These are phyloP conservation scores for Lophotis ruficrista DNA, from an alignment of 2,113 vertebrate species.

Conservation along the genomic window DNA sequence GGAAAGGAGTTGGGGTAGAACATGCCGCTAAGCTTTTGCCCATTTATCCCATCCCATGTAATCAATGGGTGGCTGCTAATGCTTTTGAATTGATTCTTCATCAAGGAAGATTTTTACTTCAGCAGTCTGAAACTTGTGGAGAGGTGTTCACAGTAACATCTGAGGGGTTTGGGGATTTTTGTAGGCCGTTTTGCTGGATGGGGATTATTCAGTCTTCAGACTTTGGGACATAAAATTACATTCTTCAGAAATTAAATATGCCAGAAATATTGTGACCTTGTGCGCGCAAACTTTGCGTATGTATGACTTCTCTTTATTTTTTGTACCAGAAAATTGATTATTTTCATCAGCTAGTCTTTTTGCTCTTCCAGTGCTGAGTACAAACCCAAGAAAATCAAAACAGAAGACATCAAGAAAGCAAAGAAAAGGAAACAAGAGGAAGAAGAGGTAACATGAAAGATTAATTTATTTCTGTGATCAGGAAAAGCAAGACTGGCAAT, in stretches of 20 bases:
- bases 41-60: not conserved
- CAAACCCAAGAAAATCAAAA: conserved; percentile 95
- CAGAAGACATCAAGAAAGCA: conserved; percentile 89
- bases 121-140: not conserved
- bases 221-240: not conserved
- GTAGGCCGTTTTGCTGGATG: not conserved
- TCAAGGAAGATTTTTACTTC: not conserved
- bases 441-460: conserved; percentile 75
- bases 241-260: not conserved
- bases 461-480: not conserved
- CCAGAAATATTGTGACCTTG: not conserved
- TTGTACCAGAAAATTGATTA: not conserved
- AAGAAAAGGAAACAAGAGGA: conserved; percentile 93
- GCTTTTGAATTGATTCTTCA: not conserved
- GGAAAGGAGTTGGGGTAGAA: not conserved
- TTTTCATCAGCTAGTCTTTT: conserved; percentile 17
- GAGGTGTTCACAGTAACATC: not conserved
- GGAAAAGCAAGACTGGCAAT: not conserved
- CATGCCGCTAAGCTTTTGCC: not conserved
- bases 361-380: conserved; percentile 82
- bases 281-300: not conserved
- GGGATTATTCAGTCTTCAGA: not conserved
- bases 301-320: not conserved
- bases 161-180: not conserved
- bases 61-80: not conserved